Conservation (phyloP, 2,888 invertebrate species). For the Ariolimax columbianus region DNA sequence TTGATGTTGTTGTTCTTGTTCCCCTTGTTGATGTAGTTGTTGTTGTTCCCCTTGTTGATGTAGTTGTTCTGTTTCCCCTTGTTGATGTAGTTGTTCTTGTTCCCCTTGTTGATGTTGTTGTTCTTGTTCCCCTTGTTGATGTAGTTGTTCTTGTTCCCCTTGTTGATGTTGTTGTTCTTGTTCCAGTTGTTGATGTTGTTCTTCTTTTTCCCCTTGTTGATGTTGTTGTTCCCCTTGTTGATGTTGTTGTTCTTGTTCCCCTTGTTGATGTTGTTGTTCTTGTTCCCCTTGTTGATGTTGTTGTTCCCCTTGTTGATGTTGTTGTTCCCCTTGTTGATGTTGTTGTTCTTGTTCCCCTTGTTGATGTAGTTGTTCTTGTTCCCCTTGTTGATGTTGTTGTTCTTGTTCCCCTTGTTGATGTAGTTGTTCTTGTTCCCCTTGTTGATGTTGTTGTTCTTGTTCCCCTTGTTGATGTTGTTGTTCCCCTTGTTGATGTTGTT, state of each 20-base stretch:
- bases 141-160: not conserved
- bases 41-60: no score
- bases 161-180: not conserved
- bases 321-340: not conserved
- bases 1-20: no score
- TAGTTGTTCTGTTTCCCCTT: no score
- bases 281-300: not conserved
- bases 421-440: no score
- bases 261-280: not conserved
- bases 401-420: no score
- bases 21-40: no score
- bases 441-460: no score
- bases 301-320: not conserved
- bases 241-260: not conserved
- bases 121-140: not conserved
- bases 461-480: no score
- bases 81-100: not conserved
- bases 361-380: no score
- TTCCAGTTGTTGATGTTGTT: not conserved
- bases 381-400: no score
- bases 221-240: not conserved
- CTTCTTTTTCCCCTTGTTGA: not conserved
- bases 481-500: no score
- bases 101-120: not conserved
- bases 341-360: no score